Conservation (phyloP, 2,888 invertebrate species). For the Microplitis deprimator region DNA sequence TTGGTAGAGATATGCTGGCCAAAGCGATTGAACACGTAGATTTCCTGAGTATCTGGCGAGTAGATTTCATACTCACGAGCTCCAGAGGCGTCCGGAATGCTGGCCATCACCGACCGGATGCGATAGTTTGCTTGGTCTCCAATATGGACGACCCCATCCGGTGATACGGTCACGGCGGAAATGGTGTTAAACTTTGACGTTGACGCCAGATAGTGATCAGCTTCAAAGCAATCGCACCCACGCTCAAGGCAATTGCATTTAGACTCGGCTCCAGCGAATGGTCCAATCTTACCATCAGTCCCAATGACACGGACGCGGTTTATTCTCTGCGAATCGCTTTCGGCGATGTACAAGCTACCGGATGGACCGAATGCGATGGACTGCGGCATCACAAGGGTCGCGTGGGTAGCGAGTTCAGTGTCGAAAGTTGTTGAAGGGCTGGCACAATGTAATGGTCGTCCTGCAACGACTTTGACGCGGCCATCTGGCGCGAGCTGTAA, state of each 20-base stretch:
- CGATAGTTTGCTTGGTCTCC: slow-evolving; percentile 95
- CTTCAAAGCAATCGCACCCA: slow-evolving; percentile 93
- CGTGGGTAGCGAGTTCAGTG: slow-evolving; percentile 90
- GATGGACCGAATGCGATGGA: slow-evolving; percentile 94
- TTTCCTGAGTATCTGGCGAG: slow-evolving; percentile 95
- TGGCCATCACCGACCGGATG: slow-evolving; percentile 89
- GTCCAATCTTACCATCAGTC: slow-evolving; percentile 92
- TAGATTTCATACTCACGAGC: slow-evolving; percentile 93
- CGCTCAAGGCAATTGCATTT: slow-evolving; percentile 94
- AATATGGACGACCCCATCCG: slow-evolving; percentile 94
- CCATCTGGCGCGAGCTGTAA: slow-evolving; percentile 93
- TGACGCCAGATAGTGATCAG: slow-evolving; percentile 91
- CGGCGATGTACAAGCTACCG: slow-evolving; percentile 94
- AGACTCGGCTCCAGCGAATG: slow-evolving; percentile 95
- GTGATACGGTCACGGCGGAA: slow-evolving; percentile 92
- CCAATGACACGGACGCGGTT: slow-evolving; percentile 92
- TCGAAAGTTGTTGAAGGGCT: slow-evolving; percentile 86
- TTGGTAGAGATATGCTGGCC: slow-evolving; percentile 96
- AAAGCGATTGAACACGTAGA: slow-evolving; percentile 92
- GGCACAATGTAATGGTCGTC: slow-evolving; percentile 93
- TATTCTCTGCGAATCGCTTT: slow-evolving; percentile 95
- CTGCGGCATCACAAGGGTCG: slow-evolving; percentile 92
- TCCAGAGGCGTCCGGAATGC: slow-evolving; percentile 88
- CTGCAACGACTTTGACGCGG: slow-evolving; percentile 92
- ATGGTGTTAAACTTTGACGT: slow-evolving; percentile 96